Percentiles rank a stretch among this genome's conserved stretches.
These are phyloP conservation scores for Alfaro cultratus DNA, from an alignment of 2,797 vertebrate species.

Conservation along the genomic window DNA sequence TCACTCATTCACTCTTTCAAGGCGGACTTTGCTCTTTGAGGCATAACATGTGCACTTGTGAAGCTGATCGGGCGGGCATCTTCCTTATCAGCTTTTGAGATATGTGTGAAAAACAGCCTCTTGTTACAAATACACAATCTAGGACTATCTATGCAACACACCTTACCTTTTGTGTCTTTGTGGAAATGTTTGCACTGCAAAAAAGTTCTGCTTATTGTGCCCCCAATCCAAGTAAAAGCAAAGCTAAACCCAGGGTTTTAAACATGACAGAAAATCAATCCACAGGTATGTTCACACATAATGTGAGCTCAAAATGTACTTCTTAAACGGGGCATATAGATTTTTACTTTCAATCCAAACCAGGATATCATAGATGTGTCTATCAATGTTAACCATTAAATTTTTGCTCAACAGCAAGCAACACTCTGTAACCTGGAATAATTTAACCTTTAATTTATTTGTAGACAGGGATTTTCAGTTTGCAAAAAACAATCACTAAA, in stretches of 20 bases:
- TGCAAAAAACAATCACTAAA: neutral
- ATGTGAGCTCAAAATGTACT: neutral
- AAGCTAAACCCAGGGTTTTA: neutral
- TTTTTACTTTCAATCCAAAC: neutral
- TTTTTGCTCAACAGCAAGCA: conserved; percentile 1
- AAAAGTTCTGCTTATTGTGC: neutral
- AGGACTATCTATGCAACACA: neutral
- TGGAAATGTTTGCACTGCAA: neutral
- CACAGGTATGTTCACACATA: neutral
- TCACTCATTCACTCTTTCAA: conserved; percentile 61
- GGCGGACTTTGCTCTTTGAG: conserved; percentile 72
- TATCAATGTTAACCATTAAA: neutral
- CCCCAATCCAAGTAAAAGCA: neutral
- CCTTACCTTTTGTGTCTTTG: conserved; percentile 7
- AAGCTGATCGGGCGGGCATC: conserved; percentile 50
- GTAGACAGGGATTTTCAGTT: neutral
- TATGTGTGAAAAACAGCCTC: conserved; percentile 46
- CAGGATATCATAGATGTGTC: neutral
- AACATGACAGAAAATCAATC: neutral
- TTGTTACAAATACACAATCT: conserved; percentile 18
- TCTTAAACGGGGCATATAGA: neutral
- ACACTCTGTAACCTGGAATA: neutral
- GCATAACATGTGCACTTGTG: conserved; percentile 55
- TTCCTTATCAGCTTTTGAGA: conserved; percentile 66
- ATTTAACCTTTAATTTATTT: neutral